Conservation (phyloP, 2,113 vertebrate genomes). For the Tetraodon nigroviridis region DNA sequence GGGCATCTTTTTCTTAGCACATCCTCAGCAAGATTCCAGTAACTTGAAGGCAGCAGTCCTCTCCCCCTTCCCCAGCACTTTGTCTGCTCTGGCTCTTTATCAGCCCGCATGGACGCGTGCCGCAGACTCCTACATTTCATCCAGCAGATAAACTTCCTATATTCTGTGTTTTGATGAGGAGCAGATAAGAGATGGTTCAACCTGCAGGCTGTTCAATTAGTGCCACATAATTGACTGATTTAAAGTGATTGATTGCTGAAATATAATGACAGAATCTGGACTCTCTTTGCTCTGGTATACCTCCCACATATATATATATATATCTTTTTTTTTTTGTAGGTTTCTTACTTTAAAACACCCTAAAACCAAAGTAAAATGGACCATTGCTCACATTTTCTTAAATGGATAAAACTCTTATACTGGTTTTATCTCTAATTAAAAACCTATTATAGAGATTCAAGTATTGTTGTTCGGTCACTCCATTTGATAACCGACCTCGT, state of each 20-base stretch:
- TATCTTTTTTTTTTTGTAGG: constrained; percentile 36
- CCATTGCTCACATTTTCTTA: background rate
- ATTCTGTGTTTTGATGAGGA: constrained; percentile 64
- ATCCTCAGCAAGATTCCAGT: constrained; percentile 18
- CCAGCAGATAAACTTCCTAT: constrained; percentile 72
- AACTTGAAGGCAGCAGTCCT: constrained; percentile 26
- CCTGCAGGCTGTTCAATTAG: constrained; percentile 74
- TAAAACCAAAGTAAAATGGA: constrained; percentile 16
- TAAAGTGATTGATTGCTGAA: constrained; percentile 76
- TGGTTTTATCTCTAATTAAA: too few species aligned
- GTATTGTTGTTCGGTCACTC: constrained; percentile 24
- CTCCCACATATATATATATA: too few species aligned
- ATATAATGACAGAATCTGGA: constrained; percentile 60
- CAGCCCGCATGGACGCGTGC: constrained; percentile 43
- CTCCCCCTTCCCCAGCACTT: constrained; percentile 28
- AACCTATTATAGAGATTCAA: background rate
- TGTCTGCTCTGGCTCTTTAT: constrained; percentile 35
- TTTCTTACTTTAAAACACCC: constrained; percentile 19
- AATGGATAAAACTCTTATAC: too few species aligned
- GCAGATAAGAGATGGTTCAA: constrained; percentile 57
- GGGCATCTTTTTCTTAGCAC: constrained; percentile 22
- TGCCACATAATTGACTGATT: constrained; percentile 75
- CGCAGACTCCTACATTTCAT: constrained; percentile 63
- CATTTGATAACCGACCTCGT: constrained; percentile 34
- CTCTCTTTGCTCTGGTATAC: constrained; percentile 57